phyloP scores from a whole-genome alignment of 30 jellyfish, hydroid and myxozoan species.

The Cassiopea xamachana region DNA sequence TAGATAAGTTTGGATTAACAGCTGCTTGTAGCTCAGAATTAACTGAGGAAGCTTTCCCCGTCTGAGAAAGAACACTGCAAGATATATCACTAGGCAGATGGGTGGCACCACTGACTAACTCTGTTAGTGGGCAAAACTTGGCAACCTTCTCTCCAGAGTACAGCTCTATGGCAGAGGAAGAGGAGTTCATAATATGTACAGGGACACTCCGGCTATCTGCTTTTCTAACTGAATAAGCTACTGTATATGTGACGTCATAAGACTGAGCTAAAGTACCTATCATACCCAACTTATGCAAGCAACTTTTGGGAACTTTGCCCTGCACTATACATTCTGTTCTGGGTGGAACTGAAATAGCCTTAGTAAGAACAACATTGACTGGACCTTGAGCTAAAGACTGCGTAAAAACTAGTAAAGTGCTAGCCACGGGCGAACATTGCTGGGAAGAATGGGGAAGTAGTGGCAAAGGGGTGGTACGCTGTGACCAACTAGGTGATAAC shows the following conservation, averaged over 20 bases:
- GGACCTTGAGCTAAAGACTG: slow-evolving; percentile 27
- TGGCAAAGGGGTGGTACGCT: slow-evolving; percentile 21
- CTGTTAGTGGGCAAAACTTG: slow-evolving; percentile 30
- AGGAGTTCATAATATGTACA: slow-evolving; percentile 20
- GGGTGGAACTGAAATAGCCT: not conserved
- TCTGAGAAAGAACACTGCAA: not conserved
- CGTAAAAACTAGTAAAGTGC: slow-evolving; percentile 13
- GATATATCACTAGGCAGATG: slow-evolving; percentile 6
- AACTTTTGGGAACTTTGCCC: slow-evolving; percentile 17
- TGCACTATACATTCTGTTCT: slow-evolving; percentile 28
- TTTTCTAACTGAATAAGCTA: slow-evolving; percentile 13
- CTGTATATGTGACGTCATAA: not conserved
- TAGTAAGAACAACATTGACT: slow-evolving; percentile 2
- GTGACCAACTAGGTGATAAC: slow-evolving; percentile 21
- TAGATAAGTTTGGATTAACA: slow-evolving; percentile 7
- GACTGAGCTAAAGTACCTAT: slow-evolving; percentile 2
- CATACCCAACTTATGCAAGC: not conserved
- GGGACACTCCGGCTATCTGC: slow-evolving; percentile 15
- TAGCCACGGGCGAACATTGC: not conserved
- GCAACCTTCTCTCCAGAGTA: slow-evolving; percentile 12
- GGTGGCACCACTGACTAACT: slow-evolving; percentile 21
- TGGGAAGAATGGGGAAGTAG: not conserved
- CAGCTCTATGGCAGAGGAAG: slow-evolving; percentile 14
- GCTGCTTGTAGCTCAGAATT: slow-evolving; percentile 11
- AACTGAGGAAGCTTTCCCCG: slow-evolving; percentile 4